These are phyloP conservation scores for Torymus tubicola DNA, from an alignment of 2,888 invertebrate genomes.

Conservation along the genomic window DNA sequence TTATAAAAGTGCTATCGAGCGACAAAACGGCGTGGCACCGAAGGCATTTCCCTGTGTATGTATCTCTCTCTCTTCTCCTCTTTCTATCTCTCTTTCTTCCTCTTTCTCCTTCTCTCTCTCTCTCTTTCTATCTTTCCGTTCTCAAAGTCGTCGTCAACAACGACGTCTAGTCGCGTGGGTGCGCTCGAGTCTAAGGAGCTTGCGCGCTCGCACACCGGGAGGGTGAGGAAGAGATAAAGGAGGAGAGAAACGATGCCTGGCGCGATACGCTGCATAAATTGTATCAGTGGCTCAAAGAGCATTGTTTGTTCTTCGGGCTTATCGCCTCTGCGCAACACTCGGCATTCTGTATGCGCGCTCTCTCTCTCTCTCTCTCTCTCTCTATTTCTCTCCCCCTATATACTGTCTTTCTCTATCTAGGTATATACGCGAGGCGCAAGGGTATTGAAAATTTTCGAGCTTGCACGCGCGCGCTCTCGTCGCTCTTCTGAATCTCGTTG, in stretches of 20 bases:
- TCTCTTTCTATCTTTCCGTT: neutral
- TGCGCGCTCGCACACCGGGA: neutral
- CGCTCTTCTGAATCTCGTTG: too few relatives aligned
- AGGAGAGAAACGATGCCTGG: slow-evolving; percentile 47
- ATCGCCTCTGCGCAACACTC: slow-evolving; percentile 57
- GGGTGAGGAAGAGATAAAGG: slow-evolving; percentile 4
- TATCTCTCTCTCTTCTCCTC: neutral
- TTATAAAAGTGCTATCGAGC: slow-evolving; percentile 51
- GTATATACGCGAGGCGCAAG: neutral
- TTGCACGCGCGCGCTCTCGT: neutral
- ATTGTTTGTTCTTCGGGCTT: slow-evolving; percentile 63
- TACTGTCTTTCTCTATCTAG: neutral
- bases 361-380: neutral
- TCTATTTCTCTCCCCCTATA: neutral
- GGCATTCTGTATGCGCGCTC: slow-evolving; percentile 5
- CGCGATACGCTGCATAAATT: slow-evolving; percentile 53
- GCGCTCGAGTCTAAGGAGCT: slow-evolving; percentile 1
- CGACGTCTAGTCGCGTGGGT: neutral
- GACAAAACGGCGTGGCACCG: slow-evolving; percentile 32
- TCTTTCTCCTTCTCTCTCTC: neutral
- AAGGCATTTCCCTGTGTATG: slow-evolving; percentile 10
- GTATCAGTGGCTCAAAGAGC: slow-evolving; percentile 62
- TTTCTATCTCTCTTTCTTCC: neutral
- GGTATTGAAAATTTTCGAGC: slow-evolving; percentile 14
- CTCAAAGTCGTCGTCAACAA: slow-evolving; percentile 13